Percentiles rank a stretch among this genome's conserved stretches.
phyloP scores from a whole-genome alignment of 1,140 invertebrate species.

The Eurosta solidaginis region DNA sequence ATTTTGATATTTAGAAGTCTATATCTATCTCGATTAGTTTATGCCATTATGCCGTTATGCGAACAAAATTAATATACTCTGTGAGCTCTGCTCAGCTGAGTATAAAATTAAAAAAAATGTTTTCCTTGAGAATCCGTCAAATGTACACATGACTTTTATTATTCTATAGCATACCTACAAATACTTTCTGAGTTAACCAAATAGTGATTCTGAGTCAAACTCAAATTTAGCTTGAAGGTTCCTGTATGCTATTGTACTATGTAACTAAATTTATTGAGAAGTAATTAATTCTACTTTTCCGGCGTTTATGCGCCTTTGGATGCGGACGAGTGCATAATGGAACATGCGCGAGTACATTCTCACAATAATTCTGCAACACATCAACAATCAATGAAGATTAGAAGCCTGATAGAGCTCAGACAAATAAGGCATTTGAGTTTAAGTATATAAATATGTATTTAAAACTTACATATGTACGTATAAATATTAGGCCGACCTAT shows the following conservation, averaged over 20 bases:
- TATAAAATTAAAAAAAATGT: no score
- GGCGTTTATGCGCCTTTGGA: conserved; percentile 22
- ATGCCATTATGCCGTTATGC: no score
- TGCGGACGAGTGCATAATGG: background rate
- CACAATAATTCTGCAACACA: background rate
- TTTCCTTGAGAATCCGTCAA: no score
- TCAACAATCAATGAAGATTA: background rate
- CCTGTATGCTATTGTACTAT: background rate
- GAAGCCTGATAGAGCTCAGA: background rate
- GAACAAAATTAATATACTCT: no score
- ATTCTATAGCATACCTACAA: no score
- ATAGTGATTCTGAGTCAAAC: no score
- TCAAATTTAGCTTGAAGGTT: conserved; percentile 4
- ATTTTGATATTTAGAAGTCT: no score
- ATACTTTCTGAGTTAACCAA: background rate
- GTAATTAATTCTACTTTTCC: conserved; percentile 1
- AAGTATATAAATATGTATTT: background rate
- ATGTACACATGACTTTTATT: no score
- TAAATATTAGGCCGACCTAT: no score
- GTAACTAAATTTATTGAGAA: no score
- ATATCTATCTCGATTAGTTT: no score
- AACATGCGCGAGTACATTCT: background rate
- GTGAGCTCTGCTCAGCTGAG: no score
- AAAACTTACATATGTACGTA: background rate
- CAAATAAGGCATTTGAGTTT: background rate